Base-by-base conservation (phyloP, 2,797 vertebrate genomes). In the Sebastes paucispinis region DNA sequence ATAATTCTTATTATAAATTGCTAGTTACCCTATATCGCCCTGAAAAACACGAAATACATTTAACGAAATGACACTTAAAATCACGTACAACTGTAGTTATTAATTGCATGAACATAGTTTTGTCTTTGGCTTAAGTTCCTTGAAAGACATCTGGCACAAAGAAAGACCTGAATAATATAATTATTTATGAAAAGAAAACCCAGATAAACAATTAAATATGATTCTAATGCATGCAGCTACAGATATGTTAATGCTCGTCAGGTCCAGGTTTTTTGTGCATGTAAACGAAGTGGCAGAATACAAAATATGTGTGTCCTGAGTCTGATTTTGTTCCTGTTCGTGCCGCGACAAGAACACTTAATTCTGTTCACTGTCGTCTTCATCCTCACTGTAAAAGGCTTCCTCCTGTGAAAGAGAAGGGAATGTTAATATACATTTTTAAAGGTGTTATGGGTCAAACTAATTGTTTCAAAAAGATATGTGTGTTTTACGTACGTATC, bases 401-500 rank as follows among this genome's bases (percentile, higher is more conserved):
- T 91, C 91, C 57, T 90, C 95, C 97, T 98, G 74, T 5, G 0
- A 86, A 29, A 77, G 59, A 84, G 20, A 81, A 1, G 3, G 3
- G 24, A 8, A 32, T 1, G 11, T 13, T 20, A 3, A 3, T 4
- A 7, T 20, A 47, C 43, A 47, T 47, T 47, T 47, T 47, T 0
- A 18, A 18, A 64, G 65, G 22, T 1, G 20, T 25, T 3, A n/a
- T 1, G 1, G 11, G 4, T 73, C 2, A 13, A 11, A 18, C 9
- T 5, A 16, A 65, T 16, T 22, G 7, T 25, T 36, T 36, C 0
- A 16, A 20, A 12, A 11, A 27, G 4, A 16, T 5, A 16, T 5
- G 24, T 63, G 13, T 64, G 68, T 47, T 69, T 62, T 2, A 75
- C 97, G 72, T 92, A 98, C 97, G 83, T 96, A 96, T 90, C 96